Evolutionary conservation across 2,888 invertebrate species (phyloP).

Genomic region (Pomacea canaliculata): DNA sequence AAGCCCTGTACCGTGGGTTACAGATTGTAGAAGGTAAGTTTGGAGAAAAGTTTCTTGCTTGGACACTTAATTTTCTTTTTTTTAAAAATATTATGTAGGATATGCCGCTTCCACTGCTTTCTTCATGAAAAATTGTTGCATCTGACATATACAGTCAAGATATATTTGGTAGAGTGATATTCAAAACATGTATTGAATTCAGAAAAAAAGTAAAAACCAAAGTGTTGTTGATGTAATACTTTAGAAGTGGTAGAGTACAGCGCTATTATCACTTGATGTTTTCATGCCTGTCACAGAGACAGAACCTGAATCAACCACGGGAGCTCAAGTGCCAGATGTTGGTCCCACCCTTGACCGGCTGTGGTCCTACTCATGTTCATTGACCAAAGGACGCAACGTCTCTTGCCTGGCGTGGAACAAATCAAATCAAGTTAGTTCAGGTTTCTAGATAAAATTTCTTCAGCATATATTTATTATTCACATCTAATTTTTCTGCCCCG

Average conservation of each 20-base stretch:
- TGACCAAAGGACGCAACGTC: constrained; percentile 65
- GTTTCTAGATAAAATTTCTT: background rate
- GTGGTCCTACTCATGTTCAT: constrained; percentile 65
- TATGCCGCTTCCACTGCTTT: no score
- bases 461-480: background rate
- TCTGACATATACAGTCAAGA: no score
- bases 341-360: constrained; percentile 66
- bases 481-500: background rate
- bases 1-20: constrained; percentile 64
- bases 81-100: background rate
- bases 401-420: constrained; percentile 69
- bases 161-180: no score
- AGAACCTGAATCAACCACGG: constrained; percentile 36
- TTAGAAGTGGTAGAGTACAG: background rate
- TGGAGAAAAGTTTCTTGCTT: no score
- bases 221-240: background rate
- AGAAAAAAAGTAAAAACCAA: background rate
- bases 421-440: constrained; percentile 59
- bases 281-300: constrained; percentile 41
- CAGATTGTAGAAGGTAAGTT: constrained; percentile 52
- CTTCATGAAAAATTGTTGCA: no score
- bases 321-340: constrained; percentile 45
- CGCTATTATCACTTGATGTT: background rate
- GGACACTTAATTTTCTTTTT: background rate
- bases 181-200: no score